Conservation (phyloP, 2,888 invertebrate species). For the Acleris holmiana region DNA sequence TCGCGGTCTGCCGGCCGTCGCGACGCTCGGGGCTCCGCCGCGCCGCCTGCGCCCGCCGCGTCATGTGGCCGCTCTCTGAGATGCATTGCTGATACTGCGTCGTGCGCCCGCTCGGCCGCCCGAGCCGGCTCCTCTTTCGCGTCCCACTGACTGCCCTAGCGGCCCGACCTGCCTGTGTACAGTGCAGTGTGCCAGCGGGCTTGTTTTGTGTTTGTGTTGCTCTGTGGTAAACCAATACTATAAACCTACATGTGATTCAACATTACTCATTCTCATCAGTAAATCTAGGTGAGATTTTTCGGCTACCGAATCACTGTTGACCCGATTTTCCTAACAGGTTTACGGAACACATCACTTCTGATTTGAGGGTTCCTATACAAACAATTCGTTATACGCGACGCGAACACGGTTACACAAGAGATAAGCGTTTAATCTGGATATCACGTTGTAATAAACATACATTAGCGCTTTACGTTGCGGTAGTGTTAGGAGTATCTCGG, state of each 20-base stretch:
- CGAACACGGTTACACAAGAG: slow-evolving; percentile 69
- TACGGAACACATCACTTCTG: slow-evolving; percentile 39
- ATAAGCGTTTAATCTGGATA: slow-evolving; percentile 79
- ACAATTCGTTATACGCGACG: slow-evolving; percentile 49
- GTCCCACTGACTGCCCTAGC: slow-evolving; percentile 47
- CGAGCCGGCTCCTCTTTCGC: slow-evolving; percentile 42
- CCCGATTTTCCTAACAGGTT: slow-evolving; percentile 53
- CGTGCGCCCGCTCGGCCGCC: slow-evolving; percentile 41
- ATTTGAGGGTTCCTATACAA: slow-evolving; percentile 44
- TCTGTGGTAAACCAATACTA: slow-evolving; percentile 41
- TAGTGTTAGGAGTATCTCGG: slow-evolving; percentile 29
- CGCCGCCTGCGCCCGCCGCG: slow-evolving; percentile 70
- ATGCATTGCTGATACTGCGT: slow-evolving; percentile 68
- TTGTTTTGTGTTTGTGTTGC: slow-evolving; percentile 60
- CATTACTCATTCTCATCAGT: slow-evolving; percentile 38
- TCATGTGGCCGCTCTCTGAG: slow-evolving; percentile 61
- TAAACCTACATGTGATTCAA: slow-evolving; percentile 40
- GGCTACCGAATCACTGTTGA: slow-evolving; percentile 69
- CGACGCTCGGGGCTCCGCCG: slow-evolving; percentile 81
- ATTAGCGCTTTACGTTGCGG: slow-evolving; percentile 57
- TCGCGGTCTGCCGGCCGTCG: slow-evolving; percentile 84
- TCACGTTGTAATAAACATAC: slow-evolving; percentile 74
- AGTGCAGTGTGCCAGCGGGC: slow-evolving; percentile 70
- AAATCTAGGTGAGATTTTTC: slow-evolving; percentile 35
- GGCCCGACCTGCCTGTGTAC: slow-evolving; percentile 40